A percentile compares a stretch with the other conserved stretches of the same genome.
Evolutionary conservation across 2,888 invertebrate genomes (phyloP).

Genomic region (Disparrhopalites patrizii): DNA sequence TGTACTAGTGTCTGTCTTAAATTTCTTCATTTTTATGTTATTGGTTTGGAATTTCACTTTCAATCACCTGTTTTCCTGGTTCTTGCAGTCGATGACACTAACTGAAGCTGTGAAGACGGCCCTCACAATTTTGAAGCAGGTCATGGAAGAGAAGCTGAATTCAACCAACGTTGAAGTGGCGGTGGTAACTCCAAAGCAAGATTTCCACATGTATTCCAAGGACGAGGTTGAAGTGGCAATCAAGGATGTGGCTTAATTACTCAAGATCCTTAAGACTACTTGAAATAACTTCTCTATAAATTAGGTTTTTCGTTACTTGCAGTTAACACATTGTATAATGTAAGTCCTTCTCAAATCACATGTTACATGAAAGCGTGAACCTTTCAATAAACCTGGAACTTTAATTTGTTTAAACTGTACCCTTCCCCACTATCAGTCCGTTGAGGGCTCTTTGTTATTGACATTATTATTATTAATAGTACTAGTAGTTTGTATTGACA

Average conservation of each 20-base stretch:
- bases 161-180: conserved; percentile 97
- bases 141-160: conserved; percentile 98
- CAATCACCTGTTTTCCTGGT: conserved; percentile 29
- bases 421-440: no score
- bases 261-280: no score
- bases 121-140: conserved; percentile 92
- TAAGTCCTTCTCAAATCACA: no score
- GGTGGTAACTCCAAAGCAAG: conserved; percentile 76
- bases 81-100: conserved; percentile 77
- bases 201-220: conserved; percentile 86
- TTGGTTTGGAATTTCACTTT: background rate
- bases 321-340: no score
- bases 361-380: no score
- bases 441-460: no score
- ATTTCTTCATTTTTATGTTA: background rate
- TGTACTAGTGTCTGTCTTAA: background rate
- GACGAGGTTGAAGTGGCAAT: conserved; percentile 89
- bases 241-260: conserved; percentile 49
- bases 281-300: no score
- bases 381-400: no score
- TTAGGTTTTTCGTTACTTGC: no score
- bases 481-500: no score
- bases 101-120: conserved; percentile 88
- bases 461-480: no score
- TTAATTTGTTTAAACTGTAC: no score